A percentile compares a stretch with the other conserved stretches of the same genome.
Evolutionary conservation across 2,113 vertebrate genomes (phyloP).

Genomic region (Tapirus terrestris): DNA sequence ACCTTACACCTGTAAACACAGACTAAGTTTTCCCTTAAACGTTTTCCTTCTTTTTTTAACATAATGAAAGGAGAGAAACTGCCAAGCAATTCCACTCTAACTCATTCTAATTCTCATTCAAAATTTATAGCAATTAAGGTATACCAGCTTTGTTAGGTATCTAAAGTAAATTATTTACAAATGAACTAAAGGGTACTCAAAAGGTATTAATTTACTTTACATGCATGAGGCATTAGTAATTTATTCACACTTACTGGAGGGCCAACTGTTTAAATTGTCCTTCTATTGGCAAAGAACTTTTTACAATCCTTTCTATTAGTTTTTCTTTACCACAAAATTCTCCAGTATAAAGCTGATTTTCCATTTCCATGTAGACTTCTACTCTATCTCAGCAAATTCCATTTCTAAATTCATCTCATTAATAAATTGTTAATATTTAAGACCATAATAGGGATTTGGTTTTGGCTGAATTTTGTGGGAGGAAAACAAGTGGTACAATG

Average conservation of each 20-base stretch:
- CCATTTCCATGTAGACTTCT: not conserved
- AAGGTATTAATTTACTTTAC: not conserved
- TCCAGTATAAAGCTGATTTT: not conserved
- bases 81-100: not conserved
- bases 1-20: not conserved
- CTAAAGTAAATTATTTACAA: not conserved
- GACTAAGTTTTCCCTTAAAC: not conserved
- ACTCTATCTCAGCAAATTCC: not conserved
- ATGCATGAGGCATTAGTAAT: not conserved
- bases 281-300: not conserved
- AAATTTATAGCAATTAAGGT: not conserved
- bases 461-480: not conserved
- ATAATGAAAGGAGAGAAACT: constrained; percentile 6
- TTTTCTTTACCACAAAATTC: not conserved
- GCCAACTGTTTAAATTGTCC: not conserved
- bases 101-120: constrained; percentile 12
- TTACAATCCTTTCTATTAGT: not conserved
- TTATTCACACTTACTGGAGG: not conserved
- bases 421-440: not conserved
- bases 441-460: not conserved
- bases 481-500: not conserved
- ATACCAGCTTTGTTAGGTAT: not conserved
- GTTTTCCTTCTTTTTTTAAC: not conserved
- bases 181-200: not conserved
- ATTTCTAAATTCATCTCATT: not conserved